A percentile compares a stretch with the other conserved stretches of the same genome.
phyloP scores from a whole-genome alignment of 2,797 vertebrate species.

The Leuciscus waleckii region DNA sequence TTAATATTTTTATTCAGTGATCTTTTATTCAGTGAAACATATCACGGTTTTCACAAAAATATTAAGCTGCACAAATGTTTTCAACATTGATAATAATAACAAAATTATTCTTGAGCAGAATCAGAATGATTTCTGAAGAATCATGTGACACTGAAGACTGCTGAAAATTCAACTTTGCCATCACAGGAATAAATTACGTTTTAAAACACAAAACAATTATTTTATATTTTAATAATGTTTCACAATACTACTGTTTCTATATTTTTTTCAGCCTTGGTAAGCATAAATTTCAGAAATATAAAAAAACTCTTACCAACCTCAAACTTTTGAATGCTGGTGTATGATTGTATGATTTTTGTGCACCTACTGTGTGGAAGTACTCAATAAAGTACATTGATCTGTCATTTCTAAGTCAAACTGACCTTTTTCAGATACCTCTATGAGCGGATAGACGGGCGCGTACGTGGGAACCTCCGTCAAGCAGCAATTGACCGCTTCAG shows the following conservation, averaged over 20 bases:
- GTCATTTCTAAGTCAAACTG: constrained; percentile 2
- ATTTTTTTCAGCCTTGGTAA: neutral
- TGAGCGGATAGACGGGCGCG: constrained; percentile 94
- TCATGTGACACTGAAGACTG: too few relatives aligned
- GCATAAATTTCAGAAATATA: neutral
- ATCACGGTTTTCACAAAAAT: neutral
- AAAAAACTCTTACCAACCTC: neutral
- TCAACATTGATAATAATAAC: neutral
- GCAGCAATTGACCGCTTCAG: constrained; percentile 99
- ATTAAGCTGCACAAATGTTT: neutral
- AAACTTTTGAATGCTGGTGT: neutral
- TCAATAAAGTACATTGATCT: constrained; percentile 16
- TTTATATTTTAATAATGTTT: neutral
- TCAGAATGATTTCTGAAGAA: too few relatives aligned
- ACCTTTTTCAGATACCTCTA: constrained; percentile 86
- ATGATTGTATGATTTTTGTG: neutral
- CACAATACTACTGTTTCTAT: neutral
- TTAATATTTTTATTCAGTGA: neutral
- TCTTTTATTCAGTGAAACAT: neutral
- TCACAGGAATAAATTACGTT: neutral
- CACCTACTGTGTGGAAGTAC: neutral
- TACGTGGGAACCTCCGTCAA: constrained; percentile 94
- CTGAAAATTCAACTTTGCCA: neutral
- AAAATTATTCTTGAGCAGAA: neutral
- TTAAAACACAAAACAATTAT: neutral